Evolutionary conservation across 2,113 vertebrate species (phyloP).

Genomic region (Pantherophis guttatus): DNA sequence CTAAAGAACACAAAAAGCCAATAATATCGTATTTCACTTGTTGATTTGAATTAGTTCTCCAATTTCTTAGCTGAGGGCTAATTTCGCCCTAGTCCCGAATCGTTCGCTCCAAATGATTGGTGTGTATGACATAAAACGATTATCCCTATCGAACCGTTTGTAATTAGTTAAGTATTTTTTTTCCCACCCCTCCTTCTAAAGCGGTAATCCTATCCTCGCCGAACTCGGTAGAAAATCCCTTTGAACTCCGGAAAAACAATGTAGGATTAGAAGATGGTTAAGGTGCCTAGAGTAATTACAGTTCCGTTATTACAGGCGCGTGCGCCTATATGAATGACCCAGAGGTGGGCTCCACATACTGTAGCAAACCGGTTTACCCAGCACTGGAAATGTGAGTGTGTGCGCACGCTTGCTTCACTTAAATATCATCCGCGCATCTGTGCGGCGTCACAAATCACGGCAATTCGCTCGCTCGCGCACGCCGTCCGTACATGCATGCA

Average conservation of each 20-base stretch:
- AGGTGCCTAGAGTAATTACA: background rate
- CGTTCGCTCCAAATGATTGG: background rate
- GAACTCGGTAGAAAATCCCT: background rate
- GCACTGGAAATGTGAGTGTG: too few relatives aligned
- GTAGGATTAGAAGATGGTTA: background rate
- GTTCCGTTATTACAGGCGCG: background rate
- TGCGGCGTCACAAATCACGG: too few relatives aligned
- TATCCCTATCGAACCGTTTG: background rate
- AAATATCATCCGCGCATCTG: too few relatives aligned
- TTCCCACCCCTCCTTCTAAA: background rate
- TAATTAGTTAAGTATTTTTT: background rate
- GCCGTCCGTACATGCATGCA: too few relatives aligned
- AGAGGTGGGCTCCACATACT: too few relatives aligned
- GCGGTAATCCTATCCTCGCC: background rate
- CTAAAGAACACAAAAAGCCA: background rate
- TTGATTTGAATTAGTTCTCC: background rate
- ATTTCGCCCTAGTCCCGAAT: background rate
- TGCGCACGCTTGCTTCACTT: too few relatives aligned
- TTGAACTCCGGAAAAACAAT: background rate
- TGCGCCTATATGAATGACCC: background rate
- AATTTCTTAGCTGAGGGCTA: background rate
- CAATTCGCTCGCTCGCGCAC: too few relatives aligned
- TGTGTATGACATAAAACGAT: background rate
- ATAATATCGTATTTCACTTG: background rate
- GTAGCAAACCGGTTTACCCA: too few relatives aligned